Conservation (phyloP, 1,140 invertebrate genomes). For the Aphis gossypii region DNA sequence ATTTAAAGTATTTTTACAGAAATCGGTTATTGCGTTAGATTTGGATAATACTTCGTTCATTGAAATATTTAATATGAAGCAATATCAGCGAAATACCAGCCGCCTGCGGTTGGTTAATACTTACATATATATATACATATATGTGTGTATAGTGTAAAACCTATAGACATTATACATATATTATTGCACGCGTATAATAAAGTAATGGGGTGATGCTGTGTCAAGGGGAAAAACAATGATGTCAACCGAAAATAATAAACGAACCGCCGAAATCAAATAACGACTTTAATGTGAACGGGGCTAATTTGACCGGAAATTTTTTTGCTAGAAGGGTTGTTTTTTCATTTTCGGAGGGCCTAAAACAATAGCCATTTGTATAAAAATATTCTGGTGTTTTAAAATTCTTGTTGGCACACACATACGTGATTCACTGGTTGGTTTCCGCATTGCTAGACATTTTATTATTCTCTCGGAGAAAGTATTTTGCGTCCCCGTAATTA, state of each 20-base stretch:
- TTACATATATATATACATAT: background rate
- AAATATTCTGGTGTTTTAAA: constrained; percentile 24
- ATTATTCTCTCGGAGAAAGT: constrained; percentile 47
- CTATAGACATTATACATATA: background rate
- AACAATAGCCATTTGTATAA: constrained; percentile 31
- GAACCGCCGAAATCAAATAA: constrained; percentile 50
- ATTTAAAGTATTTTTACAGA: constrained; percentile 8
- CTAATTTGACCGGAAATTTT: constrained; percentile 54
- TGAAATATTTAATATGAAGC: constrained; percentile 12
- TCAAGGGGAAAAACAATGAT: constrained; percentile 49
- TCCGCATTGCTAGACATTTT: constrained; percentile 57
- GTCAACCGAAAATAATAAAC: constrained; percentile 43
- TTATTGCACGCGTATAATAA: background rate
- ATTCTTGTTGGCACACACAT: constrained; percentile 1
- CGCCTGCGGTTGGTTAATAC: background rate
- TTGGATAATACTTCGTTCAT: constrained; percentile 12
- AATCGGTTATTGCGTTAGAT: background rate
- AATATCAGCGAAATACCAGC: constrained; percentile 2
- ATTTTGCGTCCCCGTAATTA: constrained; percentile 1
- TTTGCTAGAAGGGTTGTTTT: constrained; percentile 25
- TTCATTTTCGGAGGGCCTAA: constrained; percentile 39
- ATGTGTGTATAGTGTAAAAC: background rate
- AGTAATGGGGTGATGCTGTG: constrained; percentile 43
- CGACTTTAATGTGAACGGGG: constrained; percentile 37
- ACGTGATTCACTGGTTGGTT: constrained; percentile 19